Evolutionary conservation across 2,113 vertebrate genomes (phyloP).

Genomic region (Bostrychus sinensis): DNA sequence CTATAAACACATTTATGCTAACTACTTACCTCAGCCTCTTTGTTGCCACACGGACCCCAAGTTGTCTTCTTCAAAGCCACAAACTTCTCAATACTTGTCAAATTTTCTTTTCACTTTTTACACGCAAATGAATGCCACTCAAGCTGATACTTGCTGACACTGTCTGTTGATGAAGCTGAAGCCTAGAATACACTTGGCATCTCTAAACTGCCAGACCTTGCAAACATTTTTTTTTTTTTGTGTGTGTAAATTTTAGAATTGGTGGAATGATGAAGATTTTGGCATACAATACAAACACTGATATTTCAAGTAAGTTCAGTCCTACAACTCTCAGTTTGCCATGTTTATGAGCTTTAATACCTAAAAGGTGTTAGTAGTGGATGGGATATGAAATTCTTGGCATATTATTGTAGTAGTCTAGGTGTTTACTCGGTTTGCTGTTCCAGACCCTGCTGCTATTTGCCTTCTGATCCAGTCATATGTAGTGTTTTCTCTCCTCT

Average conservation of each 20-base stretch:
- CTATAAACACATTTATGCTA: no score
- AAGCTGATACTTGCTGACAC: not conserved
- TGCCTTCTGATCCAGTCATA: slow-evolving; percentile 34
- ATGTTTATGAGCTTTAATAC: not conserved
- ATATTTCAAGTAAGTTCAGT: not conserved
- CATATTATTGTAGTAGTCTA: not conserved
- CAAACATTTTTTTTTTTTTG: no score
- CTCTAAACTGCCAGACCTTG: not conserved
- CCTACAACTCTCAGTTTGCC: not conserved
- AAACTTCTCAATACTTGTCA: no score
- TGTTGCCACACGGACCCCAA: not conserved
- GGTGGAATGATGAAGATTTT: not conserved
- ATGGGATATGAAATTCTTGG: not conserved
- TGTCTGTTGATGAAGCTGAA: not conserved
- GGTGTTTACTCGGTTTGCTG: not conserved
- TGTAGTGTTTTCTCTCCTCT: slow-evolving; percentile 12
- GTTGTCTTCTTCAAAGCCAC: not conserved
- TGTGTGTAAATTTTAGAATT: not conserved
- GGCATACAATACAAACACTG: not conserved
- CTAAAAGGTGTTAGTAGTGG: not conserved
- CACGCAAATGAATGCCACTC: not conserved
- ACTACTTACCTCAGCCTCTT: not conserved
- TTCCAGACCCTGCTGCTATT: slow-evolving; percentile 22
- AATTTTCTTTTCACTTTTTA: not conserved
- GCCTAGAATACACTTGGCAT: slow-evolving; percentile 1